Evolutionary conservation across 2,888 invertebrate species (phyloP).

Genomic region (Aphodius granarius): DNA sequence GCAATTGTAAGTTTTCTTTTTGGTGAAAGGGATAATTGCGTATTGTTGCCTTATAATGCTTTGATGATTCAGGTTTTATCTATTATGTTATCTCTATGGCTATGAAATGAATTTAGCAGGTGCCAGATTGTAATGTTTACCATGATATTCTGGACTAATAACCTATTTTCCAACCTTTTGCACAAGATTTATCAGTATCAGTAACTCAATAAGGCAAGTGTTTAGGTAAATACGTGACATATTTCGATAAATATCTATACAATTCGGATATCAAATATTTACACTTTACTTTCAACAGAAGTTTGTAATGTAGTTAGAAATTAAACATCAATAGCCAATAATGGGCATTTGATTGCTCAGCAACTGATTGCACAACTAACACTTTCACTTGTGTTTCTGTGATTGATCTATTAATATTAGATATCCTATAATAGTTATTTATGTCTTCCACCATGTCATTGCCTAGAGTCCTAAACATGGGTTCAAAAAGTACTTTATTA

Average conservation of each 20-base stretch:
- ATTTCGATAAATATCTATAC: background rate
- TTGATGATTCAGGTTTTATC: background rate
- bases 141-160: background rate
- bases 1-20: slow-evolving; percentile 75
- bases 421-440: no score
- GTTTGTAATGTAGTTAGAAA: background rate
- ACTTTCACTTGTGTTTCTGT: background rate
- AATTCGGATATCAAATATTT: background rate
- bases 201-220: no score
- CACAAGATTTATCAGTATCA: background rate
- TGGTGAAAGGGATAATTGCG: background rate
- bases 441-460: no score
- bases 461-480: no score
- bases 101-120: slow-evolving; percentile 10
- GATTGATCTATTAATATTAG: background rate
- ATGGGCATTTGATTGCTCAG: background rate
- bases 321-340: background rate
- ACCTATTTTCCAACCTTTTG: background rate
- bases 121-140: background rate
- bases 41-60: background rate
- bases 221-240: background rate
- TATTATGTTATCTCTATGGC: background rate
- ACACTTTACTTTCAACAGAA: background rate
- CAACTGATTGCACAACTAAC: background rate
- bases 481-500: no score